Percentiles rank a stretch among this genome's conserved stretches.
Evolutionary conservation across 1,140 invertebrate species (phyloP).

Genomic region (Diorhabda carinulata): DNA sequence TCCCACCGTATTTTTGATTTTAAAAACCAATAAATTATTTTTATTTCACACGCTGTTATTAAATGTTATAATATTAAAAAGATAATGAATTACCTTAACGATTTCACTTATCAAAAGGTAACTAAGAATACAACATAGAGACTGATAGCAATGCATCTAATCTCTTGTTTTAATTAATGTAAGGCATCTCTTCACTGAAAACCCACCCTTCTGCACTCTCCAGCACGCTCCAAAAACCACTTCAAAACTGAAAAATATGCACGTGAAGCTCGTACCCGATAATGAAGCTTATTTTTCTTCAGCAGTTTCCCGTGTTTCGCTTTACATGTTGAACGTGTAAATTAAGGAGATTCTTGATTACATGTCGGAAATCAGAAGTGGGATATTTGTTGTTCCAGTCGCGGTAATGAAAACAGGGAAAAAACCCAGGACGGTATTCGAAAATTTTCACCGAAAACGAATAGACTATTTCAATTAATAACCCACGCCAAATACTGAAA

Average conservation of each 20-base stretch:
- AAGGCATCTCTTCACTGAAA: neutral
- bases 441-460: neutral
- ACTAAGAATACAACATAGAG: neutral
- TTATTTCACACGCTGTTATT: no score
- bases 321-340: conserved; percentile 1
- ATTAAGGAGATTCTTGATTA: neutral
- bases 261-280: neutral
- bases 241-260: conserved; percentile 2
- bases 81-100: no score
- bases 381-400: neutral
- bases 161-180: neutral
- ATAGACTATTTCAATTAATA: neutral
- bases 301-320: neutral
- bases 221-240: neutral
- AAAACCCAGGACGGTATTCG: neutral
- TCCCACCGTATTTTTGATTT: no score
- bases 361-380: neutral
- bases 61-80: no score
- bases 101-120: no score
- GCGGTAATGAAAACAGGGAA: neutral
- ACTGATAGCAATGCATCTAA: neutral
- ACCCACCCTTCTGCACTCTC: neutral
- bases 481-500: neutral
- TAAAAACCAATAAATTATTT: no score
- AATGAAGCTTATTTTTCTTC: neutral